Base-by-base conservation (phyloP, 1,140 invertebrate genomes). In the Ericerus pela region DNA sequence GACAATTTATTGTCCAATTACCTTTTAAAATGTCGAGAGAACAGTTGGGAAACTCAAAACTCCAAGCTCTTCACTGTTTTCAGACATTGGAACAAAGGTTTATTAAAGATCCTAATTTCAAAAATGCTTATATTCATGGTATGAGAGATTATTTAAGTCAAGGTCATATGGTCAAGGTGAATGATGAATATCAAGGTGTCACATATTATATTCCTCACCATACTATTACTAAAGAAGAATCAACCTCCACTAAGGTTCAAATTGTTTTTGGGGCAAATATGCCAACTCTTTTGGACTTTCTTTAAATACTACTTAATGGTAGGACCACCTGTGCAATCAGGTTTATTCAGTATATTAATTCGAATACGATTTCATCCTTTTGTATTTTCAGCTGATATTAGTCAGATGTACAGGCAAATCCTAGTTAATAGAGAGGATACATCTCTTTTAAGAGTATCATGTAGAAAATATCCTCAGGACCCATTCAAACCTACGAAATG, bases 321-420 rank as follows among this genome's bases (percentile, higher is more conserved):
- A 12, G 67, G 69, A n/a, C 66, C 66, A 3, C 62, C 61, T 31
- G 56, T 72, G 0, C 68, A 69, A 53, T 64, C 69, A n/a, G 67
- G 68, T 28, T 56, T 73, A 14, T 64, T 67, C 36, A 58, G 60
- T n/a, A 65, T 70, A 27, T 51, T 70, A 24, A 53, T 70, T 14
- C 54, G 67, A n/a, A 68, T 66, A 38, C 58, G 71, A 20, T 51
- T 52, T 14, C 61, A 65, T 54, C 28, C 29, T 43, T 57, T 62
- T 41, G 64, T 62, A 1, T 55, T 68, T 11, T 62, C 61, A 8
- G 61, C 66, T 6, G 69, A 70, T 54, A 63, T 68, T 16, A 57
- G 58, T n/a, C 62, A 69, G 58, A 56, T 61, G 60, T 57, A 54
- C 36, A 26, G 38, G 18, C 33, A 60, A 51, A 53, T 63, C 29